These are phyloP conservation scores for Elymnias hypermnestra DNA, from an alignment of 1,140 invertebrate genomes.

Conservation along the genomic window DNA sequence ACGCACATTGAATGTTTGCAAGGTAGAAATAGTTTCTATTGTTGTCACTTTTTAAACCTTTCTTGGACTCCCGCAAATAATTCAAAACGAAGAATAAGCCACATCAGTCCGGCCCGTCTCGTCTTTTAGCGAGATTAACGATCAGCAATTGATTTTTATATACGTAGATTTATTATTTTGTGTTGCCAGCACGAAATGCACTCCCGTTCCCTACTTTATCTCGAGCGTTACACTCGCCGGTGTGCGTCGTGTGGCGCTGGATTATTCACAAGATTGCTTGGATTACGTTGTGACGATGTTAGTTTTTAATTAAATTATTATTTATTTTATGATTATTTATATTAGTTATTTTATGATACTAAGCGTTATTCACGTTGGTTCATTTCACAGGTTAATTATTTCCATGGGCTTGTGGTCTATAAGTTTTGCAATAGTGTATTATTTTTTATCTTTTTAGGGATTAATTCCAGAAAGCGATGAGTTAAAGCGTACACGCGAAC, in stretches of 20 bases:
- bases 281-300: slow-evolving; percentile 52
- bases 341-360: neutral
- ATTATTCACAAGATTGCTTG: slow-evolving; percentile 73
- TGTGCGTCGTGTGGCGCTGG: slow-evolving; percentile 76
- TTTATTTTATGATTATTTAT: neutral
- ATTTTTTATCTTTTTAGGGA: slow-evolving; percentile 21
- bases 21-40: neutral
- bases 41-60: too few relatives aligned
- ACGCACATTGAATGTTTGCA: too few relatives aligned
- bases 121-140: too few relatives aligned
- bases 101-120: too few relatives aligned
- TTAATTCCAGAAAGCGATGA: slow-evolving; percentile 30
- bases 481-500: slow-evolving; percentile 26
- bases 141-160: too few relatives aligned
- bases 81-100: too few relatives aligned
- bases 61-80: too few relatives aligned
- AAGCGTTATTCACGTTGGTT: too few relatives aligned
- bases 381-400: too few relatives aligned
- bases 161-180: neutral
- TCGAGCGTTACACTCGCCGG: slow-evolving; percentile 76
- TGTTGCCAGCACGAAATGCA: slow-evolving; percentile 73
- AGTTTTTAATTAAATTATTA: slow-evolving; percentile 3
- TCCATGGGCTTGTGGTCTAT: too few relatives aligned
- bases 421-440: neutral
- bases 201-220: slow-evolving; percentile 73